Evolutionary conservation across 37 sponge, comb jelly and placozoan genomes (phyloP).

Genomic region (Chondrilla cf. caribensis): DNA sequence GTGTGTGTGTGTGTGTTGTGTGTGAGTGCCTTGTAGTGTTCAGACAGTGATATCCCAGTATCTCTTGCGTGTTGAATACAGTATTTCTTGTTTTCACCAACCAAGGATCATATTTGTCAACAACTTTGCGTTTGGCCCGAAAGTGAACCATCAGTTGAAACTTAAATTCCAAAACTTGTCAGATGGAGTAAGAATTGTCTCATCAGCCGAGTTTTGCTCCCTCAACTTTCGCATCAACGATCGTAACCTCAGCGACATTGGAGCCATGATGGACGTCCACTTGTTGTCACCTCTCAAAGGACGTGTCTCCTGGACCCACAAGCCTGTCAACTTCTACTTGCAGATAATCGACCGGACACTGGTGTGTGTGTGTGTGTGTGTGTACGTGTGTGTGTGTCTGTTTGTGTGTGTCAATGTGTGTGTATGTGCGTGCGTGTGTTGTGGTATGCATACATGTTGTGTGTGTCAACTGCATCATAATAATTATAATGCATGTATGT

Average conservation of each 20-base stretch:
- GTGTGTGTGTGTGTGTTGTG: conserved; percentile 1
- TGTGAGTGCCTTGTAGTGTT: neutral
- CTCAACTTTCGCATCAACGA: conserved; percentile 90
- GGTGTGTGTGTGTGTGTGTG: neutral
- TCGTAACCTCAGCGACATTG: conserved; percentile 90
- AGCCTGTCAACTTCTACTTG: conserved; percentile 92
- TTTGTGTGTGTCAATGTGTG: conserved; percentile 30
- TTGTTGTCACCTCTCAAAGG: conserved; percentile 83
- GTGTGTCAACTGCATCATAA: neutral
- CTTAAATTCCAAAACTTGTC: conserved; percentile 65
- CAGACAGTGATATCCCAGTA: neutral
- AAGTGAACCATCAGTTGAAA: conserved; percentile 88
- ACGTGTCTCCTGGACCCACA: conserved; percentile 92
- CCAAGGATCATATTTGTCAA: conserved; percentile 88
- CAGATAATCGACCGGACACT: conserved; percentile 78
- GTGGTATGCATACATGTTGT: neutral
- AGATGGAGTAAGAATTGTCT: conserved; percentile 65
- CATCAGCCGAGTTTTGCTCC: conserved; percentile 93
- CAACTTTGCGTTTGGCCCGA: conserved; percentile 98
- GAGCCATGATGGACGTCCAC: conserved; percentile 85
- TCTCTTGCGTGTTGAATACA: neutral
- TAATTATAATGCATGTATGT: neutral
- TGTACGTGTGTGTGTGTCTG: neutral
- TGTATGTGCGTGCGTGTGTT: neutral
- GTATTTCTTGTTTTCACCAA: too few species aligned